phyloP scores from a whole-genome alignment of 2,888 invertebrate genomes.

The Napeogenes inachia region DNA sequence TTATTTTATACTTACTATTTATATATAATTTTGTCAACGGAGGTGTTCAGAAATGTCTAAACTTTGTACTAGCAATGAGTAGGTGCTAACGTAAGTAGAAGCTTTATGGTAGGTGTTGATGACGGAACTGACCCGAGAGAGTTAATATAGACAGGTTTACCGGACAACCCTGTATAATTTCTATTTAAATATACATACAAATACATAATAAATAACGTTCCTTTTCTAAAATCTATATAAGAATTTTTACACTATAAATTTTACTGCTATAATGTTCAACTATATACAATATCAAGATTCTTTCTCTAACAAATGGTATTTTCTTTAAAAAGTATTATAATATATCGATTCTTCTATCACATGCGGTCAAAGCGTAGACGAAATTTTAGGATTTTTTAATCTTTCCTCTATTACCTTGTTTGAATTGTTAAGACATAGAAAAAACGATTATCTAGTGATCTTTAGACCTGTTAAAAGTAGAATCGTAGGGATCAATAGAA shows the following conservation, averaged over 20 bases:
- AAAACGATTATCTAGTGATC: background rate
- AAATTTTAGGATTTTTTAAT: too few relatives aligned
- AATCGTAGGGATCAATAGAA: constrained; percentile 2
- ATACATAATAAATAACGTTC: background rate
- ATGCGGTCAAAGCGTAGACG: too few relatives aligned
- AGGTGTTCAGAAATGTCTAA: constrained; percentile 73
- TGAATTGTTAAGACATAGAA: too few relatives aligned
- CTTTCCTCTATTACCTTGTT: too few relatives aligned
- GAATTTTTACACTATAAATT: background rate
- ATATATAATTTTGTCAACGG: constrained; percentile 43
- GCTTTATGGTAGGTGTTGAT: constrained; percentile 29
- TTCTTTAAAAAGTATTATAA: background rate
- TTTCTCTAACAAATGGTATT: background rate
- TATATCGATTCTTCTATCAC: too few relatives aligned
- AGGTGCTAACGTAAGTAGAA: constrained; percentile 57
- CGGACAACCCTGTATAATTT: background rate
- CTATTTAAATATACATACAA: background rate
- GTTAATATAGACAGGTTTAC: constrained; percentile 21
- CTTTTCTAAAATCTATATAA: background rate
- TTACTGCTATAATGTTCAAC: background rate
- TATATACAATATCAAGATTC: background rate
- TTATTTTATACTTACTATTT: constrained; percentile 25
- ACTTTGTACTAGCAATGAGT: constrained; percentile 53
- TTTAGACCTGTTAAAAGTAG: constrained; percentile 1
- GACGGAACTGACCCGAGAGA: background rate